Evolutionary conservation across 2,113 vertebrate species (phyloP).

Genomic region (Cisticola juncidis): DNA sequence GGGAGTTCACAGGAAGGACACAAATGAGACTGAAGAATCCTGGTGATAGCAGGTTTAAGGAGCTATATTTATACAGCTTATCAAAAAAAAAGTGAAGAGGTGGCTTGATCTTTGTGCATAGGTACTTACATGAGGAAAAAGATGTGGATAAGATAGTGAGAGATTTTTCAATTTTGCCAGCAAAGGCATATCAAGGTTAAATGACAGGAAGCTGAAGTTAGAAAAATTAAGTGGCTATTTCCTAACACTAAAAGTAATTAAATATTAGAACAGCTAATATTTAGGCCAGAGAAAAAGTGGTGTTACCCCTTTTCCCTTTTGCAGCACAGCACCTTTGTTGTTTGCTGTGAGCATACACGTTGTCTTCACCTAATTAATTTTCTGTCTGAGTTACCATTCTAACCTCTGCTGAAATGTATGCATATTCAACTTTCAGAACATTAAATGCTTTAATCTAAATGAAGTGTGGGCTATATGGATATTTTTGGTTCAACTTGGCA

Average conservation of each 20-base stretch:
- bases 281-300: not conserved
- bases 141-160: conserved; percentile 26
- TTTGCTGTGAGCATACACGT: not conserved
- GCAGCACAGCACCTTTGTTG: not conserved
- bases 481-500: not conserved
- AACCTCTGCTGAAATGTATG: not conserved
- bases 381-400: not conserved
- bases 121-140: conserved; percentile 7
- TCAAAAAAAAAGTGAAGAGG: conserved; percentile 27
- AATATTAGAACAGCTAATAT: not conserved
- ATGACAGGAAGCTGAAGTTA: conserved; percentile 20
- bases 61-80: conserved; percentile 53
- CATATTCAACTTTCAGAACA: not conserved
- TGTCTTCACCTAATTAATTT: not conserved
- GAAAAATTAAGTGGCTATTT: conserved; percentile 2
- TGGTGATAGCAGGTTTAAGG: not conserved
- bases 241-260: not conserved
- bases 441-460: not conserved
- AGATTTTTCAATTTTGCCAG: not conserved
- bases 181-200: not conserved
- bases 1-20: conserved; percentile 46
- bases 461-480: not conserved
- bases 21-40: not conserved
- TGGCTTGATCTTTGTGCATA: not conserved
- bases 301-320: not conserved